A percentile compares a stretch with the other conserved stretches of the same genome.
These are phyloP conservation scores for Syngnathus rostellatus DNA, from an alignment of 2,797 vertebrate species.

Conservation along the genomic window DNA sequence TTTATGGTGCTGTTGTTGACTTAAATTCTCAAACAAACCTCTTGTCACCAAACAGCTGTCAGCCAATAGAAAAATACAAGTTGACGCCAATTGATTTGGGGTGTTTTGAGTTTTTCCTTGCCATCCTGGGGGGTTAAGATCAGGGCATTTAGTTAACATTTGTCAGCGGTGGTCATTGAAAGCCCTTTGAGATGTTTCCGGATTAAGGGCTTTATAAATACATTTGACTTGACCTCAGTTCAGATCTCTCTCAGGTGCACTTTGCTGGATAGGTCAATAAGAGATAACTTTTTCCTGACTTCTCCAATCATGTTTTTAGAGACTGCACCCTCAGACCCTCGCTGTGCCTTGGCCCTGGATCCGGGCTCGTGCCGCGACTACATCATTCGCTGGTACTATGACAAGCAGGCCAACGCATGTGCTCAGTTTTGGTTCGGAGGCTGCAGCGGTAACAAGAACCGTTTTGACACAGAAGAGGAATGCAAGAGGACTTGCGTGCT, in stretches of 20 bases:
- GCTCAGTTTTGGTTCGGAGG: constrained; percentile 85
- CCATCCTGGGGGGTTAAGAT: no score
- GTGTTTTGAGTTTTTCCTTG: no score
- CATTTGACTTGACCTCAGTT: no score
- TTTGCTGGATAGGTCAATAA: background rate
- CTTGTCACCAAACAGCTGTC: no score
- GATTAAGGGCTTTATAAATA: no score
- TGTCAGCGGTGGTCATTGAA: no score
- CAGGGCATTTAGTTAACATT: no score
- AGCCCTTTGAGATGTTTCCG: no score
- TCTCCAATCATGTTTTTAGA: constrained; percentile 34
- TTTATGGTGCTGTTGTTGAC: no score
- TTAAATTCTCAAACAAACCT: no score
- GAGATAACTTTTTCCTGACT: background rate
- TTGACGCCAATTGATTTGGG: no score
- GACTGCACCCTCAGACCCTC: constrained; percentile 56
- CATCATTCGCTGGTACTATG: constrained; percentile 80
- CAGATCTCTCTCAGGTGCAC: constrained; percentile 6
- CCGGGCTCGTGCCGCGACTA: constrained; percentile 78
- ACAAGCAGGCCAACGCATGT: constrained; percentile 79
- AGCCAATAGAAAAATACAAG: background rate
- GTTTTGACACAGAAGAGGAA: constrained; percentile 79
- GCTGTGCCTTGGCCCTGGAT: constrained; percentile 67
- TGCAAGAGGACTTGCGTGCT: constrained; percentile 74
- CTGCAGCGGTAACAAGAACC: constrained; percentile 77